Evolutionary conservation across 2,797 vertebrate genomes (phyloP).

Genomic region (Amblyraja radiata): DNA sequence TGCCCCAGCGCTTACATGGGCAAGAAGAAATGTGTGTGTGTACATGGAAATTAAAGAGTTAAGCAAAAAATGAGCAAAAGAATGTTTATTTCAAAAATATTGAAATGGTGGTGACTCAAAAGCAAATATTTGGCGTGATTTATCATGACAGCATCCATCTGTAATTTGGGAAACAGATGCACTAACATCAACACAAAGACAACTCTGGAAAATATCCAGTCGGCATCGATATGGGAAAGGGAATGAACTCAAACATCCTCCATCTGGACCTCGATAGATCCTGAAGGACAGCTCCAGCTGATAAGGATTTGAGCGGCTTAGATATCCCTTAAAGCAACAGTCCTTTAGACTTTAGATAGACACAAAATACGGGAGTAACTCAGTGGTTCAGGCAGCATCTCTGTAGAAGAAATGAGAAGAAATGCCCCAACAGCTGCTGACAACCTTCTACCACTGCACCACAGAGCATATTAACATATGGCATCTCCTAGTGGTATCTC

Average conservation of each 20-base stretch:
- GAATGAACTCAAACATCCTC: neutral
- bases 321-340: neutral
- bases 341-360: neutral
- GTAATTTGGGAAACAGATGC: conserved; percentile 21
- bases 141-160: neutral
- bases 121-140: conserved; percentile 8
- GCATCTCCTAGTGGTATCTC: too few relatives aligned
- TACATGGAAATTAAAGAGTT: neutral
- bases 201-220: neutral
- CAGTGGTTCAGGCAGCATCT: too few relatives aligned
- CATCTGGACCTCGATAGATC: neutral
- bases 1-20: neutral
- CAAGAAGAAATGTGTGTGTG: too few relatives aligned
- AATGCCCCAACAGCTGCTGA: too few relatives aligned
- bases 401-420: too few relatives aligned
- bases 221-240: neutral
- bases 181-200: neutral
- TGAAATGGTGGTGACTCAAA: neutral
- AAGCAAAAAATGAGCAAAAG: neutral
- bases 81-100: neutral
- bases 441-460: too few relatives aligned
- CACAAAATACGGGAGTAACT: too few relatives aligned
- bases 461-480: too few relatives aligned
- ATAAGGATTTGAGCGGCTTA: neutral
- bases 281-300: neutral